phyloP scores from a whole-genome alignment of 2,113 vertebrate species.

The Balaeniceps rex region DNA sequence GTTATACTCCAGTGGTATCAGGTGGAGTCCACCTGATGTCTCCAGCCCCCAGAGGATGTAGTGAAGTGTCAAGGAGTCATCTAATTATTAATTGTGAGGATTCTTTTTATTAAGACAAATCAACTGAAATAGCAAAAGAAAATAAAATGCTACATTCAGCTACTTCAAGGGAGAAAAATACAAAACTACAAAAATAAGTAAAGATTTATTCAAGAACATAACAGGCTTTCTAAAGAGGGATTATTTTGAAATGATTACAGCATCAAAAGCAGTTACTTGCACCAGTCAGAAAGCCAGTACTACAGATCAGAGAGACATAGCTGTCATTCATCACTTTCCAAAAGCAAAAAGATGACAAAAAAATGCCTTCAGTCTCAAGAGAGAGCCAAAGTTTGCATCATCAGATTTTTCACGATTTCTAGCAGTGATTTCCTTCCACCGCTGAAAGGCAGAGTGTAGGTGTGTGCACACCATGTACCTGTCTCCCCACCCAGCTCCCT shows the following conservation, averaged over 20 bases:
- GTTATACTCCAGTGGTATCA: not conserved
- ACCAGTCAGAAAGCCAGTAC: conserved; percentile 26
- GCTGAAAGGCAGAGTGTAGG: not conserved
- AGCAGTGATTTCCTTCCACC: not conserved
- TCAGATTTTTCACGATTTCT: not conserved
- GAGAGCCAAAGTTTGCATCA: not conserved
- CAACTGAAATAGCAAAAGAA: not conserved
- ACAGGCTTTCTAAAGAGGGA: conserved; percentile 52
- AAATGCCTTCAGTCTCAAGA: not conserved
- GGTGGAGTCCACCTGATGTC: conserved; percentile 35
- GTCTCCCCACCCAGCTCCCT: not conserved
- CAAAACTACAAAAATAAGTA: conserved; percentile 12
- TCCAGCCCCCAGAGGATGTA: not conserved
- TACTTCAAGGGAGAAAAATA: conserved; percentile 3
- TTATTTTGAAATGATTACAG: conserved; percentile 52
- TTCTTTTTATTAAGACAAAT: not conserved
- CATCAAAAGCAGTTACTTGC: conserved; percentile 31
- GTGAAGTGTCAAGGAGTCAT: not conserved
- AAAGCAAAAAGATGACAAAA: not conserved
- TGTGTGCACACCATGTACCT: not conserved
- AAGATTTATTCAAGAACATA: conserved; percentile 34
- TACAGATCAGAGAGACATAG: conserved; percentile 8
- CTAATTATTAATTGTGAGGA: not conserved
- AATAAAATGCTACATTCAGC: not conserved
- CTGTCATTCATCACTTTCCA: conserved; percentile 6